These are phyloP conservation scores for Brachionus angularis DNA, from an alignment of 1,140 invertebrate genomes.

Conservation along the genomic window DNA sequence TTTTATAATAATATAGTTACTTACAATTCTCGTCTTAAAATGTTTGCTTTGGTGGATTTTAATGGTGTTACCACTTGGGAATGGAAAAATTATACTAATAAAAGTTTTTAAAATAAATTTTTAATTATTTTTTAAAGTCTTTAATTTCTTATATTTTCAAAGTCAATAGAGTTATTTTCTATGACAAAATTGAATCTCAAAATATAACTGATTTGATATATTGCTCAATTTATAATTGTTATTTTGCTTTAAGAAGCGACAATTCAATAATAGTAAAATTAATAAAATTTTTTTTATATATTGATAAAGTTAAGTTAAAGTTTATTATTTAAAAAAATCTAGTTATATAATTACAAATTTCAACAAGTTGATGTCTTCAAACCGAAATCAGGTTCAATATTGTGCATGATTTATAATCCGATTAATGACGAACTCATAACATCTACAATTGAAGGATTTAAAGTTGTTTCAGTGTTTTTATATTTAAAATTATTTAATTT, in stretches of 20 bases:
- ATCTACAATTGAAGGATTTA: constrained; percentile 55
- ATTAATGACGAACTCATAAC: constrained; percentile 56
- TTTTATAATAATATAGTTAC: neutral
- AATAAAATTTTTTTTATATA: neutral
- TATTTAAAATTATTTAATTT: constrained; percentile 43
- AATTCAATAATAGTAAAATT: neutral
- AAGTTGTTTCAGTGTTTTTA: too few species aligned
- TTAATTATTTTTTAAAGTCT: neutral
- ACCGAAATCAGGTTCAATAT: constrained; percentile 52
- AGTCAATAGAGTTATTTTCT: constrained; percentile 4
- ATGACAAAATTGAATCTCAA: neutral
- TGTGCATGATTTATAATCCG: constrained; percentile 57
- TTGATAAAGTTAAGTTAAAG: neutral
- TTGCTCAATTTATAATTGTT: constrained; percentile 5
- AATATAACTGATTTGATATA: constrained; percentile 5
- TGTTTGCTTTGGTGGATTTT: constrained; percentile 7
- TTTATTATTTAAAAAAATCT: too few species aligned
- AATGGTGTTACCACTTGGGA: constrained; percentile 3
- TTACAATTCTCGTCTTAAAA: neutral
- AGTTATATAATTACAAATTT: constrained; percentile 56
- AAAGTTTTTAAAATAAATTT: constrained; percentile 8
- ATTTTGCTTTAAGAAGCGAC: constrained; percentile 12
- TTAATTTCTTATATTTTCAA: neutral
- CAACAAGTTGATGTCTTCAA: constrained; percentile 53
- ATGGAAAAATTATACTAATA: constrained; percentile 13